Conservation (phyloP, 2,113 vertebrate genomes). For the Peromyscus maniculatus region DNA sequence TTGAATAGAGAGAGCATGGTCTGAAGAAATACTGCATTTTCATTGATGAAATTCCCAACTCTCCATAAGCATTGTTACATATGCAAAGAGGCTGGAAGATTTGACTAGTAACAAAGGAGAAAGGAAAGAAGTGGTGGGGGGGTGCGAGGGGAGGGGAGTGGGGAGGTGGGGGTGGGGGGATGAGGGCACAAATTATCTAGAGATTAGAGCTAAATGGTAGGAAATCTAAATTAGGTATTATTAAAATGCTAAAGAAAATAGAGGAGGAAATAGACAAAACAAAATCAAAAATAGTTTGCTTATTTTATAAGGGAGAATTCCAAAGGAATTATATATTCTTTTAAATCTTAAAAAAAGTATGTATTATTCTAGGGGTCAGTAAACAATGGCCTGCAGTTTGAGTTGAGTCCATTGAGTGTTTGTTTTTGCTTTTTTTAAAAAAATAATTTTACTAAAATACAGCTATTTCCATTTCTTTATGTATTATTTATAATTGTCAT, state of each 20-base stretch:
- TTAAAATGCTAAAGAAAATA: slow-evolving; percentile 8
- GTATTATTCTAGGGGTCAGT: background rate
- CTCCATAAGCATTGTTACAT: background rate
- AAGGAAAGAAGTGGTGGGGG: background rate
- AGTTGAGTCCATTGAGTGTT: background rate
- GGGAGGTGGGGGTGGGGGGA: no score
- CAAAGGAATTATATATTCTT: background rate
- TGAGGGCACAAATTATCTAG: background rate
- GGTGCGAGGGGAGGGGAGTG: no score
- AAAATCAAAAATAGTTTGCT: background rate
- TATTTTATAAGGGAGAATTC: background rate
- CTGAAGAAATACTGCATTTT: background rate
- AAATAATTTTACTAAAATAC: background rate
- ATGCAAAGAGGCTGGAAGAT: background rate
- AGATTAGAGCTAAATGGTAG: background rate
- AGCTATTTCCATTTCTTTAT: background rate
- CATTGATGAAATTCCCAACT: background rate
- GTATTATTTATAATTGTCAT: background rate
- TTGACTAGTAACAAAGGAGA: background rate
- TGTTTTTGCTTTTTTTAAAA: background rate
- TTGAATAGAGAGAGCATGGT: background rate
- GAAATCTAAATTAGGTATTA: background rate
- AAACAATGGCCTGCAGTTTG: background rate
- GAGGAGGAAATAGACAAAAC: background rate
- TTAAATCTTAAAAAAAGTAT: background rate